A percentile compares a stretch with the other conserved stretches of the same genome.
Conservation (phyloP, 2,797 vertebrate species). For the Ctenopoma multispine region DNA sequence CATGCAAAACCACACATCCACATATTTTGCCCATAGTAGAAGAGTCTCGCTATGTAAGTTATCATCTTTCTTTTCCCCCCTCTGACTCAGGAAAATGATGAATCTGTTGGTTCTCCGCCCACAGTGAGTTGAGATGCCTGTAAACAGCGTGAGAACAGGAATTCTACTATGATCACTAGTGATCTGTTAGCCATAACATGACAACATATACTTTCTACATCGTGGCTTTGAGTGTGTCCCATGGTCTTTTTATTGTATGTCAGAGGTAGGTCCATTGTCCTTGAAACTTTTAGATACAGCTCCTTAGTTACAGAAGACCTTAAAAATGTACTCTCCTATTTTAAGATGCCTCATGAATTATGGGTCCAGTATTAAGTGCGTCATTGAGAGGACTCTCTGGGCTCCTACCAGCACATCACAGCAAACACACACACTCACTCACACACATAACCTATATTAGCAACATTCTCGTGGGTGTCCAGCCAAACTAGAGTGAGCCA, state of each 20-base stretch:
- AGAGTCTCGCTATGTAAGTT: neutral
- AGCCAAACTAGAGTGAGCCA: conserved; percentile 51
- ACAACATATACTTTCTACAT: neutral
- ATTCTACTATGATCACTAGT: neutral
- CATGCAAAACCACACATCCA: neutral
- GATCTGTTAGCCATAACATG: neutral
- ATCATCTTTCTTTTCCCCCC: neutral
- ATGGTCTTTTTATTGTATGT: conserved; percentile 19
- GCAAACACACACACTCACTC: conserved; percentile 20
- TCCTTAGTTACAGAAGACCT: conserved; percentile 8
- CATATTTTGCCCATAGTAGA: neutral
- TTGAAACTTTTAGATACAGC: neutral
- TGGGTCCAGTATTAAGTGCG: conserved; percentile 67
- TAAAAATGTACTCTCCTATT: conserved; percentile 62
- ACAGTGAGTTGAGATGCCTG: neutral
- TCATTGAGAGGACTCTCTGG: conserved; percentile 67
- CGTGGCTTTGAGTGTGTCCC: conserved; percentile 12
- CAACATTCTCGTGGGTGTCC: conserved; percentile 65
- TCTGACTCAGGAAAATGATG: conserved; percentile 10
- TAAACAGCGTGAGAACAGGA: conserved; percentile 12
- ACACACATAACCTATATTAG: conserved; percentile 73
- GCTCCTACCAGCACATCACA: conserved; percentile 50
- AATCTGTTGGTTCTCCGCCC: conserved; percentile 2
- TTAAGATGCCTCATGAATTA: conserved; percentile 71
- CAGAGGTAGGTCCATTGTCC: conserved; percentile 15